Evolutionary conservation across 2,797 vertebrate genomes (phyloP), one percentile per base, ranked within the genome.

Genomic region (Cynopterus sphinx): DNA sequence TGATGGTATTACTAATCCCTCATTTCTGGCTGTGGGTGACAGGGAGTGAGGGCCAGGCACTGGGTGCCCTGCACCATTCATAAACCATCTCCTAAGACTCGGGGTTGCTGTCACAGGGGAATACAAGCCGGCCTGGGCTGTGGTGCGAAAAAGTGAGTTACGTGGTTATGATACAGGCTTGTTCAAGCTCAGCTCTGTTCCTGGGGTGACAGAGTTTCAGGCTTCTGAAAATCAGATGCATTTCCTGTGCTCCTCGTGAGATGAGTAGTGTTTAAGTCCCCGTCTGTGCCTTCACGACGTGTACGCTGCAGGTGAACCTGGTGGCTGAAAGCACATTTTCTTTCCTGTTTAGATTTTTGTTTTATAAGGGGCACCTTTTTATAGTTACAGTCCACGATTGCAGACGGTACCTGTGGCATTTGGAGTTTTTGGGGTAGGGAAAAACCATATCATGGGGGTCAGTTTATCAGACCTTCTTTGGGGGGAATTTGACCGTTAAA

Each of bases 161-260:
- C 91, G 82, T 57, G 91, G 85, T 93, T 91, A 51, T 83, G 93
- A 84, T 67, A 33, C 89, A 36, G 19, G 49, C 84, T 77, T 94
- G 49, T 31, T 67, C 75, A 61, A 92, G 95, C 88, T 95, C 83
- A 31, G 71, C 87, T 82, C 22, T 9, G 46, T 96, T 92, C 94
- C 73, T 63, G 84, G 87, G 81, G 15, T 83, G 57, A 49, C 71
- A 65, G 31, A 59, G 49, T 39, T 75, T 9, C 17, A 39, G 78
- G 26, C 61, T 84, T 71, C 86, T 77, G 75, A 71, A 93, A 96
- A 89, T 33, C 53, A 41, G 31, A n/a, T 93, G 22, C 24, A 16
- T 86, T 55, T 85, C 31, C 43, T 17, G 55, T 65, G 36, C n/a
- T 33, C 7, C 59, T 41, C 43, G 41, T 16, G 55, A 96, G 63